These are phyloP conservation scores for Hemichromis elongatus DNA, from an alignment of 2,113 vertebrate genomes.

Conservation along the genomic window DNA sequence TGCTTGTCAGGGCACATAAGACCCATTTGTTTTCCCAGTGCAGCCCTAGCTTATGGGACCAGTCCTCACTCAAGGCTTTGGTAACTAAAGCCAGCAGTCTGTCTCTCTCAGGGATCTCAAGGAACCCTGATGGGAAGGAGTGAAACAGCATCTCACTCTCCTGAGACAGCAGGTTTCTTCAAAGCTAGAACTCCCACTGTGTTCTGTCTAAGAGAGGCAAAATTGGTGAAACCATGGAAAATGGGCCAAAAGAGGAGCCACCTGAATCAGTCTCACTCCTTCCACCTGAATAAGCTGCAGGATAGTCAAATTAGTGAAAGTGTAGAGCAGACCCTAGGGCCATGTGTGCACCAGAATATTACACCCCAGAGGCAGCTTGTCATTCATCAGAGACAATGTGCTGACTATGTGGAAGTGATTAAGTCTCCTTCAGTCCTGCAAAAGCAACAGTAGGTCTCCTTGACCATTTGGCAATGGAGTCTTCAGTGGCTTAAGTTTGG, in stretches of 20 bases:
- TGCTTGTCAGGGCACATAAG: neutral
- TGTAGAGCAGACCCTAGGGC: neutral
- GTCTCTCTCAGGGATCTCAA: neutral
- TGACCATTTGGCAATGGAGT: neutral
- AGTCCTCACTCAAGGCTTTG: neutral
- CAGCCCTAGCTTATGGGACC: neutral
- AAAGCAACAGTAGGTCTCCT: neutral
- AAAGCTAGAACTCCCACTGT: neutral
- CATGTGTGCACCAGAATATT: neutral
- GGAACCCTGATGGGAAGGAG: neutral
- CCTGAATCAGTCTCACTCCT: neutral
- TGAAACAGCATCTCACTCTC: neutral
- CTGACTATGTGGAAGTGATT: neutral
- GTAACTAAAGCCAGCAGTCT: neutral
- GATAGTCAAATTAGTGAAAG: neutral
- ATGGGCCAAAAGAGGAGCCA: neutral
- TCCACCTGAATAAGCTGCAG: neutral
- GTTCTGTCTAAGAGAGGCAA: neutral
- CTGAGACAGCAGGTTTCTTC: neutral
- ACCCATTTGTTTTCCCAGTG: neutral
- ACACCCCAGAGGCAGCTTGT: neutral
- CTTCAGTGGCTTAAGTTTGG: neutral
- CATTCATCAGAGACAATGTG: neutral
- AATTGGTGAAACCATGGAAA: neutral
- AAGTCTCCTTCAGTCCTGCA: neutral